Evolutionary conservation across 2,888 invertebrate genomes (phyloP).

Genomic region (Thera britannica): DNA sequence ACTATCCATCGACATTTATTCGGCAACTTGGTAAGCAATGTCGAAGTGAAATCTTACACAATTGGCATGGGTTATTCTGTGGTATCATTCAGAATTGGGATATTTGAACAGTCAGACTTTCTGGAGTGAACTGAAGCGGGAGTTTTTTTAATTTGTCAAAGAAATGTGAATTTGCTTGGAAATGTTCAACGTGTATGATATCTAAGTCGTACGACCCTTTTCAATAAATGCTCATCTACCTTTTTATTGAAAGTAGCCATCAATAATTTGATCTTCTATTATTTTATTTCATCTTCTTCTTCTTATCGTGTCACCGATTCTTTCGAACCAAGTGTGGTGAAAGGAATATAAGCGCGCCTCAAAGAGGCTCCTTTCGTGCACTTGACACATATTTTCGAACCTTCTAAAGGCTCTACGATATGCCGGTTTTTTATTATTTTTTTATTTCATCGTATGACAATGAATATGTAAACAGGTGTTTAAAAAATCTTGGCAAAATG

Average conservation of each 20-base stretch:
- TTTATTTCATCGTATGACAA: too few species aligned
- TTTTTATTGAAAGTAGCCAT: slow-evolving; percentile 2
- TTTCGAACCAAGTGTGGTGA: too few species aligned
- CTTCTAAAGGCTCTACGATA: too few species aligned
- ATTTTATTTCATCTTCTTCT: too few species aligned
- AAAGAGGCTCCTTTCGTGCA: too few species aligned
- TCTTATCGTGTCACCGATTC: too few species aligned
- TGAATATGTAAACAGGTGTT: too few species aligned
- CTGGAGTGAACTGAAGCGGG: slow-evolving; percentile 25
- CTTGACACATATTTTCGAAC: too few species aligned
- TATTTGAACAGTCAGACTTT: slow-evolving; percentile 30
- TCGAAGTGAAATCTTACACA: not conserved
- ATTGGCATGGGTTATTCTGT: slow-evolving; percentile 33
- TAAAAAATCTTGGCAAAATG: too few species aligned
- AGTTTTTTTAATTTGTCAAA: slow-evolving; percentile 36
- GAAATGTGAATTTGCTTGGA: slow-evolving; percentile 21
- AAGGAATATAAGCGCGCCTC: too few species aligned
- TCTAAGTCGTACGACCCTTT: slow-evolving; percentile 13
- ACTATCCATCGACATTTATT: slow-evolving; percentile 32
- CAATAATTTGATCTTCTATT: not conserved
- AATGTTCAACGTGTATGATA: slow-evolving; percentile 21
- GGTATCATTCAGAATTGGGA: slow-evolving; percentile 27
- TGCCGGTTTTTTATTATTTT: too few species aligned
- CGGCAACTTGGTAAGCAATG: slow-evolving; percentile 38
- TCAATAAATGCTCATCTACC: slow-evolving; percentile 11